phyloP scores from a whole-genome alignment of 2,113 vertebrate genomes.

The Mastomys coucha region DNA sequence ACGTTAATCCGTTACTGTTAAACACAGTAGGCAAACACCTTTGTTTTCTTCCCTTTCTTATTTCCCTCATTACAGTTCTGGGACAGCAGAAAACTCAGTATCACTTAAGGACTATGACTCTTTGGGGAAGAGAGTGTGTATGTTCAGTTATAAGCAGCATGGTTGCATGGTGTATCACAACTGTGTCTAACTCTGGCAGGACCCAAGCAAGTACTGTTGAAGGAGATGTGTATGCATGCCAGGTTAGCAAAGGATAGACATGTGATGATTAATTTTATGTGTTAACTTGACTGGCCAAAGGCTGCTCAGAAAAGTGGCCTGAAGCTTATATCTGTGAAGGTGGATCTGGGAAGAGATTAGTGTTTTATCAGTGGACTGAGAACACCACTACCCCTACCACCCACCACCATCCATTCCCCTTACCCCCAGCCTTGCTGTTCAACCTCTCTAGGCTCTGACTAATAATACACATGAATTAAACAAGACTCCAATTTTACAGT shows the following conservation, averaged over 20 bases:
- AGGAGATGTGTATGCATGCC: background rate
- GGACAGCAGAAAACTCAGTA: background rate
- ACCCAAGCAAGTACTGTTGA: background rate
- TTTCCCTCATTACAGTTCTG: background rate
- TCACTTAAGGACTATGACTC: no score
- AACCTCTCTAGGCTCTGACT: background rate
- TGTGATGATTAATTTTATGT: background rate
- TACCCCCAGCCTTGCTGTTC: background rate
- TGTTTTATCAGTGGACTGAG: background rate
- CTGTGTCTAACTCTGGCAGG: background rate
- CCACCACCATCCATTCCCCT: no score
- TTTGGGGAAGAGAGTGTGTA: background rate
- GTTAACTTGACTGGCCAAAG: background rate
- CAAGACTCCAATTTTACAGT: background rate
- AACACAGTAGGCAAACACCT: background rate
- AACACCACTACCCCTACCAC: accelerated
- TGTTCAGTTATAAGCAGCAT: background rate
- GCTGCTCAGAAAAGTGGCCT: background rate
- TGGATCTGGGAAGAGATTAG: background rate
- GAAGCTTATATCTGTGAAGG: background rate
- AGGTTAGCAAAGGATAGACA: no score
- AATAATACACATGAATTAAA: background rate
- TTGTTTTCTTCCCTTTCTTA: background rate
- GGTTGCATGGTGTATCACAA: background rate
- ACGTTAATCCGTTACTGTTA: background rate